These are phyloP conservation scores for Holacanthus passer DNA, from an alignment of 2,113 vertebrate genomes.

Conservation along the genomic window DNA sequence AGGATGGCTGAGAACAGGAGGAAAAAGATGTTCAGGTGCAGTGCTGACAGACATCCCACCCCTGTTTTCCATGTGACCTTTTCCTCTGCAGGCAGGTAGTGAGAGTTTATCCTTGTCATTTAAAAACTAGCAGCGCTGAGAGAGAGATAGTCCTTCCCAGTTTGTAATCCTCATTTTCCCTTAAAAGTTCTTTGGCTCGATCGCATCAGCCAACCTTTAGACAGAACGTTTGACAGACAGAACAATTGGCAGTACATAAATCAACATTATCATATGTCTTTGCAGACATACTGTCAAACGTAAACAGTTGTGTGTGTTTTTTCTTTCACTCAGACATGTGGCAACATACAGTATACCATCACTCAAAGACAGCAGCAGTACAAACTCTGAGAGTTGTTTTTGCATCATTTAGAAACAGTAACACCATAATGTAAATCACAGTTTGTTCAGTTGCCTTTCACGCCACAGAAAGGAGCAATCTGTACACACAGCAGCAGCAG, in stretches of 20 bases:
- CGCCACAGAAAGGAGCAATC: conserved; percentile 32
- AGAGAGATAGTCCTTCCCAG: conserved; percentile 38
- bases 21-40: conserved; percentile 48
- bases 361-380: conserved; percentile 65
- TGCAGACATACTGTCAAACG: conserved; percentile 43
- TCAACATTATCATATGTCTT: conserved; percentile 30
- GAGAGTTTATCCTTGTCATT: conserved; percentile 60
- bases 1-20: conserved; percentile 50
- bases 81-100: conserved; percentile 62
- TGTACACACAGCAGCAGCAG: conserved; percentile 37
- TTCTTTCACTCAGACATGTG: conserved; percentile 50
- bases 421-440: conserved; percentile 69
- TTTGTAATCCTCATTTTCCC: conserved; percentile 27
- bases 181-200: conserved; percentile 49
- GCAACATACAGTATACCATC: conserved; percentile 55
- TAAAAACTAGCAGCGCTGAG: conserved; percentile 61
- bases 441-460: conserved; percentile 65
- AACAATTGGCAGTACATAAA: conserved; percentile 26
- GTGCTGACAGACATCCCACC: conserved; percentile 59
- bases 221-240: conserved; percentile 31
- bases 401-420: conserved; percentile 75
- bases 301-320: conserved; percentile 52
- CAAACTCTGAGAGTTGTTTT: conserved; percentile 70
- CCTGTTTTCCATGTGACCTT: conserved; percentile 65
- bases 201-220: conserved; percentile 34